Evolutionary conservation across 2,113 vertebrate genomes (phyloP).

Genomic region (Protobothrops mucrosquamatus): DNA sequence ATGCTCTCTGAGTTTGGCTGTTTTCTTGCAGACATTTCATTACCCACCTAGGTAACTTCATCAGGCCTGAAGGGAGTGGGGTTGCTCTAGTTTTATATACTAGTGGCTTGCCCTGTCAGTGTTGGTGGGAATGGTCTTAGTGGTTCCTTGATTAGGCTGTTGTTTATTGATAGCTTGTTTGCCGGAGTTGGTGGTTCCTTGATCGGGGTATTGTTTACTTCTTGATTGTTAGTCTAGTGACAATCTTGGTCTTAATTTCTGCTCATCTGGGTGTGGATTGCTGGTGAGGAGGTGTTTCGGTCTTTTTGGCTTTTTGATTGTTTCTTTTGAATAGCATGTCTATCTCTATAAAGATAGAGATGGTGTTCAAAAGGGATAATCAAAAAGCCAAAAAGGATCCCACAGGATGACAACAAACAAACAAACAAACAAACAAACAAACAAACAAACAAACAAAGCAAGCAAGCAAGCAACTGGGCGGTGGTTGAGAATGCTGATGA

Average conservation of each 20-base stretch:
- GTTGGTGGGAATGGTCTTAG: neutral
- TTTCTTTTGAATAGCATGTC: neutral
- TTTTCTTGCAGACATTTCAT: neutral
- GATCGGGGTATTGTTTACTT: neutral
- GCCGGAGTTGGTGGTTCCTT: neutral
- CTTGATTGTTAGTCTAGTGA: neutral
- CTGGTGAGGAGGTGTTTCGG: neutral
- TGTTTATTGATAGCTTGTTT: neutral
- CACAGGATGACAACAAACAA: neutral
- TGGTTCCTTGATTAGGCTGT: neutral
- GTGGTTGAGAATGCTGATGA: neutral
- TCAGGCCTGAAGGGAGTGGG: neutral
- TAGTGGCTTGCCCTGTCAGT: neutral
- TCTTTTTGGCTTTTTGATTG: neutral
- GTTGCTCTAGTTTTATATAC: neutral
- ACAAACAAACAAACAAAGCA: no score
- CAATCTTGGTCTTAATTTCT: neutral
- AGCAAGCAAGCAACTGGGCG: neutral
- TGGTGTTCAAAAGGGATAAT: neutral
- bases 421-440: neutral
- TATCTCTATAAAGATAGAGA: neutral
- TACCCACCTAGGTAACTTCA: neutral
- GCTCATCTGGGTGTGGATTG: neutral
- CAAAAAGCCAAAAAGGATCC: neutral
- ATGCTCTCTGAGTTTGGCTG: neutral